Percentiles rank a stretch among this genome's conserved stretches.
Evolutionary conservation across 2,797 vertebrate species (phyloP).

Genomic region (Mus spretus): DNA sequence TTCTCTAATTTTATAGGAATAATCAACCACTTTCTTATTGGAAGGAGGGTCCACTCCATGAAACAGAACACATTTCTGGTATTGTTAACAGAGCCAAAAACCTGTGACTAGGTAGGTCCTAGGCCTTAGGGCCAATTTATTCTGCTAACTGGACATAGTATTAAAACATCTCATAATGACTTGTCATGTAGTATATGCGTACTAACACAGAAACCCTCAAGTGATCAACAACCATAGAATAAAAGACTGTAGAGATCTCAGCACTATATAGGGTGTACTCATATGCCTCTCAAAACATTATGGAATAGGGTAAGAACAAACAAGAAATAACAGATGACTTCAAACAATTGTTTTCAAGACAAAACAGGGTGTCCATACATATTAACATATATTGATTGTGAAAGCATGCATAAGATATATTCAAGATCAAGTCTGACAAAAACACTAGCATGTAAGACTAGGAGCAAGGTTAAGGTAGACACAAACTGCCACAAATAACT

Average conservation of each 20-base stretch:
- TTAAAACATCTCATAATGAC: neutral
- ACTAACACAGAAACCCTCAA: neutral
- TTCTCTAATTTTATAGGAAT: too few species aligned
- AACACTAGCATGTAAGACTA: too few species aligned
- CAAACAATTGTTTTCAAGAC: neutral
- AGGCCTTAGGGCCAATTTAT: neutral
- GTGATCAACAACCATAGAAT: neutral
- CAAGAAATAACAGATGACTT: neutral
- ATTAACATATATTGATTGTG: neutral
- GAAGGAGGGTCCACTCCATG: neutral
- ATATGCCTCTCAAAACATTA: neutral
- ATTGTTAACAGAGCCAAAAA: too few species aligned
- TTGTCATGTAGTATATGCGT: too few species aligned
- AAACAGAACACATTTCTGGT: neutral
- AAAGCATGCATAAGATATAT: neutral
- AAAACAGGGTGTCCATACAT: neutral
- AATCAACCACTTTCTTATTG: neutral
- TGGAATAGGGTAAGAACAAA: neutral
- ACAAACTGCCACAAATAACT: neutral
- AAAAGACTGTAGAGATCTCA: neutral
- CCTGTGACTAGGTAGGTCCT: too few species aligned
- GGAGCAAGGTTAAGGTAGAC: neutral
- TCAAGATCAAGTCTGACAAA: neutral
- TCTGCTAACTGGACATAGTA: neutral
- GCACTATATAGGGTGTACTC: neutral